A percentile compares a stretch with the other conserved stretches of the same genome.
Conservation (phyloP, 30 jellyfish, hydroid and myxozoan genomes). For the Hydractinia echinata region DNA sequence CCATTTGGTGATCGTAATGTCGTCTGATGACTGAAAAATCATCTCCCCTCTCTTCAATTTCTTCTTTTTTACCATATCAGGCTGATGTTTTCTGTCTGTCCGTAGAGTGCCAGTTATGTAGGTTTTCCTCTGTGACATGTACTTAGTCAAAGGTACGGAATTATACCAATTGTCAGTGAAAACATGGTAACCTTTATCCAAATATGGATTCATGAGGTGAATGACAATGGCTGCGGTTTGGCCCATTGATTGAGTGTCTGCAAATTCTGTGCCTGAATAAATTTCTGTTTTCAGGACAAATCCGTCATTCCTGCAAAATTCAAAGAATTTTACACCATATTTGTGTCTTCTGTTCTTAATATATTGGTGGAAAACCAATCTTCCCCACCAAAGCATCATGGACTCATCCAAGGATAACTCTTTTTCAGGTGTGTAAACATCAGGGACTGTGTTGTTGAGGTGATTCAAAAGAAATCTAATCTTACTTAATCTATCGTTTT, state of each 20-base stretch:
- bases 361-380: constrained; percentile 33
- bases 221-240: not conserved
- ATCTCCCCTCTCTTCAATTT: not conserved
- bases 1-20: constrained; percentile 7
- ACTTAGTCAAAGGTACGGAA: not conserved
- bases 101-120: not conserved
- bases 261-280: not conserved
- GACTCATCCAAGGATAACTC: constrained; percentile 43
- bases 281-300: constrained; percentile 15
- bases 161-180: not conserved
- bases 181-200: not conserved
- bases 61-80: not conserved
- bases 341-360: constrained; percentile 30
- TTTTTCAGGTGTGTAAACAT: constrained; percentile 30
- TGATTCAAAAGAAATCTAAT: constrained; percentile 27
- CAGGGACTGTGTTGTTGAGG: constrained; percentile 22
- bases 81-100: not conserved
- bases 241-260: not conserved
- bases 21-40: not conserved
- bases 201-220: not conserved
- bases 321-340: constrained; percentile 34
- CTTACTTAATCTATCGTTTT: constrained; percentile 16
- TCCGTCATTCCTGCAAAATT: constrained; percentile 21
- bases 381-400: constrained; percentile 45
- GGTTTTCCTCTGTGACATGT: not conserved